Conservation (phyloP, 2,888 invertebrate species). For the Epistrophe grossulariae region DNA sequence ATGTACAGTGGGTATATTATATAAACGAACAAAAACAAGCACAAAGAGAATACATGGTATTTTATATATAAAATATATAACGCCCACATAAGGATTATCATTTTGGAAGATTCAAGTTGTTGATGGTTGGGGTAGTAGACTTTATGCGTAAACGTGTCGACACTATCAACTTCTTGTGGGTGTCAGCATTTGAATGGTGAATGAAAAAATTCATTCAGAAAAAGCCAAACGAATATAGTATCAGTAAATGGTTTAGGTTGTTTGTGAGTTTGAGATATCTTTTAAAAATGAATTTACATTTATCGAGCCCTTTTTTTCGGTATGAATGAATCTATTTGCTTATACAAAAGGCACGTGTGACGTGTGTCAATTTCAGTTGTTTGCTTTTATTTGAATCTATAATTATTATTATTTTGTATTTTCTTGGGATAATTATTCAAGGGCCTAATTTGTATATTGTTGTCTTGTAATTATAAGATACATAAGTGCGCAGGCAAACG, state of each 20-base stretch:
- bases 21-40: not conserved
- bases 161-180: not conserved
- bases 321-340: constrained; percentile 15
- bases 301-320: constrained; percentile 9
- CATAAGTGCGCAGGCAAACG: too few relatives aligned
- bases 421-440: too few relatives aligned
- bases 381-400: not conserved
- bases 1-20: not conserved
- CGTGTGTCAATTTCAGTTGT: not conserved
- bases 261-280: not conserved
- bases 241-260: not conserved
- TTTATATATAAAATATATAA: not conserved
- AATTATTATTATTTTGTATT: too few relatives aligned
- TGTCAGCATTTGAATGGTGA: constrained; percentile 44
- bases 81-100: constrained; percentile 26
- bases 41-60: not conserved
- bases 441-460: too few relatives aligned
- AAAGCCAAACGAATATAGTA: constrained; percentile 11
- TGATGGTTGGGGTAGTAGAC: not conserved
- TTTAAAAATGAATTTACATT: not conserved
- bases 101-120: constrained; percentile 22
- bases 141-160: constrained; percentile 24
- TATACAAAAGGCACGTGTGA: not conserved
- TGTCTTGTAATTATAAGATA: too few relatives aligned
- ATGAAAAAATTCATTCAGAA: constrained; percentile 61